These are phyloP conservation scores for Anisognathus igniventris DNA, from an alignment of 2,797 vertebrate genomes.

Conservation along the genomic window DNA sequence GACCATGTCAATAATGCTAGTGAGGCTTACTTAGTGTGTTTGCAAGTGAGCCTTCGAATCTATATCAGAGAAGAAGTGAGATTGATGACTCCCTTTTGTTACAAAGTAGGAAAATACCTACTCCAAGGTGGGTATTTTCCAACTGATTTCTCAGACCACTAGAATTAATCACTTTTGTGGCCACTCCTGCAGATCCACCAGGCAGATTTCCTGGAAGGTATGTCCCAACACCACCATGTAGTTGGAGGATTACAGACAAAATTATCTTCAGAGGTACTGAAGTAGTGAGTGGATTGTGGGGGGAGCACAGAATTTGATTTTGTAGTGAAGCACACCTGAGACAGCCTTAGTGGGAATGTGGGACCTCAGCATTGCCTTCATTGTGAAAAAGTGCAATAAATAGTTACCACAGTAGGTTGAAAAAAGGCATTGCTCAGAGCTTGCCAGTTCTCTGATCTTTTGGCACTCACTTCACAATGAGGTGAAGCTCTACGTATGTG, in stretches of 20 bases:
- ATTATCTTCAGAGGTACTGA: not conserved
- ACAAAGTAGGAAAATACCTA: not conserved
- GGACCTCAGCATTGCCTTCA: not conserved
- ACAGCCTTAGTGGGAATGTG: accelerated
- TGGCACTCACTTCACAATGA: not conserved
- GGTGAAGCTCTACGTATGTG: not conserved
- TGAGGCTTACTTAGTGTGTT: not conserved
- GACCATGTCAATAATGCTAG: accelerated
- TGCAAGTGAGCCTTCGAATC: not conserved
- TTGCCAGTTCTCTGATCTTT: not conserved
- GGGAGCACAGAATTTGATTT: not conserved
- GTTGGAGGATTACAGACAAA: not conserved
- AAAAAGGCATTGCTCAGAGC: not conserved
- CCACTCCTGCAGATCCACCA: not conserved
- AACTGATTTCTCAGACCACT: not conserved
- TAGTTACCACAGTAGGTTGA: not conserved
- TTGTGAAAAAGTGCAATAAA: not conserved
- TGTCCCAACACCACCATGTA: not conserved
- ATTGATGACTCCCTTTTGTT: not conserved
- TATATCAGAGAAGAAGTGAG: not conserved
- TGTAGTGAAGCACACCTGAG: not conserved
- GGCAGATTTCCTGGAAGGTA: not conserved
- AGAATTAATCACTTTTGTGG: not conserved
- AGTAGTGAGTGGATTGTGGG: not conserved
- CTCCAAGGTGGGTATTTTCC: not conserved